phyloP scores from a whole-genome alignment of 2,888 invertebrate species.

The Sesia bembeciformis region DNA sequence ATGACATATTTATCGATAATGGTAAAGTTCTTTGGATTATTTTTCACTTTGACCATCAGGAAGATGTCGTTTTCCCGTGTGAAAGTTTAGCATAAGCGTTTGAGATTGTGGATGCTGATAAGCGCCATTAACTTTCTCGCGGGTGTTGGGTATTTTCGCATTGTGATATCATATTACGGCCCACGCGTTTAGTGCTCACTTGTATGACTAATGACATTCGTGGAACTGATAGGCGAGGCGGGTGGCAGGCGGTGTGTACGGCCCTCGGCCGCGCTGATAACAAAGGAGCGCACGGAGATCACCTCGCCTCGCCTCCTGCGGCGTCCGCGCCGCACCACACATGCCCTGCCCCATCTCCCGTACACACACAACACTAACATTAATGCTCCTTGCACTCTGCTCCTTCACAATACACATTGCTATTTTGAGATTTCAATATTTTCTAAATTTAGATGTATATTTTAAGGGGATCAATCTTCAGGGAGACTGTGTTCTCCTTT shows the following conservation, averaged over 20 bases:
- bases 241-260: slow-evolving; percentile 40
- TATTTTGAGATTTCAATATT: slow-evolving; percentile 69
- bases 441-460: slow-evolving; percentile 65
- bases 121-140: slow-evolving; percentile 77
- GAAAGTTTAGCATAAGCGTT: slow-evolving; percentile 72
- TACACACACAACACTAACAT: slow-evolving; percentile 16
- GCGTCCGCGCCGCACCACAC: slow-evolving; percentile 2
- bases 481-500: slow-evolving; percentile 45
- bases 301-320: slow-evolving; percentile 12
- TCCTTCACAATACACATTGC: slow-evolving; percentile 22
- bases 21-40: slow-evolving; percentile 71
- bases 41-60: slow-evolving; percentile 25
- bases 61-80: slow-evolving; percentile 64
- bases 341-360: slow-evolving; percentile 17
- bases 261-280: slow-evolving; percentile 57
- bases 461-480: slow-evolving; percentile 52
- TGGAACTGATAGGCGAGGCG: slow-evolving; percentile 68
- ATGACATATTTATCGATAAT: slow-evolving; percentile 86
- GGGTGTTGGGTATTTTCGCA: slow-evolving; percentile 75
- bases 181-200: slow-evolving; percentile 69
- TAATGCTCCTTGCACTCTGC: slow-evolving; percentile 28
- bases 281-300: slow-evolving; percentile 56
- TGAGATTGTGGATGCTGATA: slow-evolving; percentile 75
- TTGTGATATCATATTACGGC: slow-evolving; percentile 76
- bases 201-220: slow-evolving; percentile 72